Conservation (phyloP, 2,888 invertebrate genomes). For the Lomographa bimaculata region DNA sequence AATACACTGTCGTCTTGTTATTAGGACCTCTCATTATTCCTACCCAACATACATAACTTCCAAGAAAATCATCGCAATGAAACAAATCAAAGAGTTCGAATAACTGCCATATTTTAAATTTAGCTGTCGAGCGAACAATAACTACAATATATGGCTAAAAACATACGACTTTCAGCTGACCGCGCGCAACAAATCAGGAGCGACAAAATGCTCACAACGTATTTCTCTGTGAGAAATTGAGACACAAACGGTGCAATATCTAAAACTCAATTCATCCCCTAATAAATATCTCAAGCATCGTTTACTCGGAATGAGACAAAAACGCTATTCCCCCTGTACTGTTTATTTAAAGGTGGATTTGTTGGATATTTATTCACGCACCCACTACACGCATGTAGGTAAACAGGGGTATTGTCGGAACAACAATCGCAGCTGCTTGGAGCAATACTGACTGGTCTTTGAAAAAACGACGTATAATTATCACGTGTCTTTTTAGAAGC, state of each 20-base stretch:
- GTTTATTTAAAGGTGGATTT: constrained; percentile 83
- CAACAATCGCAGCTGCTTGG: constrained; percentile 36
- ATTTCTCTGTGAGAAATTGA: constrained; percentile 43
- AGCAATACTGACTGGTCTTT: constrained; percentile 35
- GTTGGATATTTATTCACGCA: constrained; percentile 75
- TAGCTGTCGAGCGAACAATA: too few species aligned
- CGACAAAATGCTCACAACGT: constrained; percentile 24
- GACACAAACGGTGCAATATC: constrained; percentile 62
- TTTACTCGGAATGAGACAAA: constrained; percentile 78
- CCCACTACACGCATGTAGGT: constrained; percentile 51
- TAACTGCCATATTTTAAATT: too few species aligned
- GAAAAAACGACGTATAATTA: too few species aligned
- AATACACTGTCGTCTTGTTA: too few species aligned
- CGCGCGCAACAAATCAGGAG: constrained; percentile 19
- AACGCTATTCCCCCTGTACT: constrained; percentile 69
- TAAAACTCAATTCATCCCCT: constrained; percentile 75
- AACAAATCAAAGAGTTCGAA: too few species aligned
- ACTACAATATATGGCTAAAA: constrained; percentile 2
- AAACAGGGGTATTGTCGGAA: constrained; percentile 31
- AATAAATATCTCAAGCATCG: constrained; percentile 82
- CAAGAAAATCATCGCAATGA: too few species aligned
- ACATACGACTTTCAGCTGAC: constrained; percentile 10
- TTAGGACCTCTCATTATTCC: too few species aligned
- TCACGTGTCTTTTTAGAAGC: neutral
- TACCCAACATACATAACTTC: too few species aligned